A percentile compares a stretch with the other conserved stretches of the same genome.
Conservation (phyloP, 2,888 invertebrate species). For the Scaptomyza parva region DNA sequence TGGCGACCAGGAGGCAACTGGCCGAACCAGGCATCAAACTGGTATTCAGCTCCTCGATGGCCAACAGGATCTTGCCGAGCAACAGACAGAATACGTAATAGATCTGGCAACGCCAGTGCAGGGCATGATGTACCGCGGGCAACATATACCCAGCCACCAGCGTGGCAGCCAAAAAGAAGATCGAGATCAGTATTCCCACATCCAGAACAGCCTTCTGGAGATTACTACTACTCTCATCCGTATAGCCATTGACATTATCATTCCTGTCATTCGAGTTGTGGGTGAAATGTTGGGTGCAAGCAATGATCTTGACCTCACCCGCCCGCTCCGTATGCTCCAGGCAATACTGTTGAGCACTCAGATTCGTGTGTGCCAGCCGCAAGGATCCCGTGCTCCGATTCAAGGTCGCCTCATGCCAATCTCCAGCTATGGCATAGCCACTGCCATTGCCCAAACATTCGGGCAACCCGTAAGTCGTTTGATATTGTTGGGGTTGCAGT, state of each 20-base stretch:
- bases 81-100: slow-evolving; percentile 93
- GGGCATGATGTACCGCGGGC: slow-evolving; percentile 93
- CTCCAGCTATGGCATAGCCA: slow-evolving; percentile 79
- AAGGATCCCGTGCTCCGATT: slow-evolving; percentile 56
- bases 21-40: slow-evolving; percentile 86
- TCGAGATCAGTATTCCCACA: slow-evolving; percentile 91
- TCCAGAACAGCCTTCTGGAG: slow-evolving; percentile 90
- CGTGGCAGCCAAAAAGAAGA: slow-evolving; percentile 92
- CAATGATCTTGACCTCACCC: slow-evolving; percentile 86
- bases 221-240: slow-evolving; percentile 12
- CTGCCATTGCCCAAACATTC: slow-evolving; percentile 56
- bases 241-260: slow-evolving; percentile 4
- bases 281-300: slow-evolving; percentile 87
- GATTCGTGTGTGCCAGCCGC: slow-evolving; percentile 63
- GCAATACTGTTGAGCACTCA: slow-evolving; percentile 71
- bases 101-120: slow-evolving; percentile 95
- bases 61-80: slow-evolving; percentile 92
- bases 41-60: slow-evolving; percentile 90
- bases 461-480: slow-evolving; percentile 79
- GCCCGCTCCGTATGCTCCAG: slow-evolving; percentile 71
- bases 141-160: slow-evolving; percentile 91
- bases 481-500: slow-evolving; percentile 60
- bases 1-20: slow-evolving; percentile 88
- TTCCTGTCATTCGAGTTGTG: slow-evolving; percentile 11
- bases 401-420: slow-evolving; percentile 68